Conservation (phyloP, 1,140 invertebrate species). For the Drosophila oshimai region DNA sequence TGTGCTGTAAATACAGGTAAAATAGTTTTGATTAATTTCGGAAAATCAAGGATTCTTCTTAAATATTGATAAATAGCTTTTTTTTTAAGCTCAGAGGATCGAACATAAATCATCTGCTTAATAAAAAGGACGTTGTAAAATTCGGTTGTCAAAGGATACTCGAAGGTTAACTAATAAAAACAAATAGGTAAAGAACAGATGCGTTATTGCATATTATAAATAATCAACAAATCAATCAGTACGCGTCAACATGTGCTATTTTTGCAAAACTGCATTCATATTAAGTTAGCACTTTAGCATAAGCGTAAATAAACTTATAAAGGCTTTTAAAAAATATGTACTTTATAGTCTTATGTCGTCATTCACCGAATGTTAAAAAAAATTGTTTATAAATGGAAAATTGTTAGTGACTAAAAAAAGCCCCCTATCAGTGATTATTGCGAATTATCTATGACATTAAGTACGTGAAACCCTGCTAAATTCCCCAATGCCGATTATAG, state of each 20-base stretch:
- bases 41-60: not conserved
- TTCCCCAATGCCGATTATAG: not conserved
- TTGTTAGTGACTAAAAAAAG: not conserved
- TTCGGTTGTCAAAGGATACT: no score
- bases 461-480: not conserved
- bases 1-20: conserved; percentile 46
- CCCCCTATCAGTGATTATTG: not conserved
- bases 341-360: not conserved
- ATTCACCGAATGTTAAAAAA: not conserved
- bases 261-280: not conserved
- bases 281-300: not conserved
- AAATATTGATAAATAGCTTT: no score
- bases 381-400: not conserved
- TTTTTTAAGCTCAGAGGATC: no score
- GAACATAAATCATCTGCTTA: no score
- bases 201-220: not conserved
- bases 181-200: not conserved
- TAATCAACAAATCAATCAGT: not conserved
- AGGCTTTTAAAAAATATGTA: no score
- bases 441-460: not conserved
- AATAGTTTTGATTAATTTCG: not conserved
- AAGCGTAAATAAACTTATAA: not conserved
- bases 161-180: not conserved
- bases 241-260: not conserved
- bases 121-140: no score